Base-by-base conservation (phyloP, 2,888 invertebrate species). In the Apodemia duryi region DNA sequence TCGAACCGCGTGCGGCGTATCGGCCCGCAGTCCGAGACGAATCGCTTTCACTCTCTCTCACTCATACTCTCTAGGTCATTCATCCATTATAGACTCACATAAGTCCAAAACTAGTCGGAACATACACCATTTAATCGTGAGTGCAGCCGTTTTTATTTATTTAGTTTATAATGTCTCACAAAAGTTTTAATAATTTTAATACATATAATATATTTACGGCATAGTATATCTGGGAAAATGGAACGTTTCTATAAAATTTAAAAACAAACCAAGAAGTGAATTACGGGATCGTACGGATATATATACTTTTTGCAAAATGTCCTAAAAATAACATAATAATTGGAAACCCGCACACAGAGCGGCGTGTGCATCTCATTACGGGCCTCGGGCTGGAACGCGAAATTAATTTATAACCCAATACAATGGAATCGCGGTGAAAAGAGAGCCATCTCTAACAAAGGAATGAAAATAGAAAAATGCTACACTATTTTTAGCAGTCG, bases 371-470 rank as follows among this genome's bases (percentile, higher is more conserved):
- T 75, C 79, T 85, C 81, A 81, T 84, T 84, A 81, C 76, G 70
- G 68, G 71, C 62, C 68, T 69, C 63, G 69, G 74, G 75, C 81
- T 79, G 61, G 54, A 54, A 54, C 61, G 77, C 73, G 76, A 81
- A 85, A 86, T 86, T 85, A 86, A 86, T 86, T 85, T 85, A 85
- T 78, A 81, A 79, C 80, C 81, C 83, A 82, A 87, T 85, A 82
- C 79, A 81, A 79, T 71, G 66, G 54, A 54, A 54, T 29, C 10
- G 68, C 51, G 67, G 49, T 41, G 32, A 61, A 57, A 63, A 54
- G 54, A 54, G 54, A 54, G 29, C 54, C 54, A 29, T 61, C 49
- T 29, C 66, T 71, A 71, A 61, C 21, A 64, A 72, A 74, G 71
- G 54, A 6, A 67, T 35, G 28, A 43, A 62, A 43, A 62, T 46